These are phyloP conservation scores for Cremastinae sp. DNA, from an alignment of 2,888 invertebrate genomes.

Conservation along the genomic window DNA sequence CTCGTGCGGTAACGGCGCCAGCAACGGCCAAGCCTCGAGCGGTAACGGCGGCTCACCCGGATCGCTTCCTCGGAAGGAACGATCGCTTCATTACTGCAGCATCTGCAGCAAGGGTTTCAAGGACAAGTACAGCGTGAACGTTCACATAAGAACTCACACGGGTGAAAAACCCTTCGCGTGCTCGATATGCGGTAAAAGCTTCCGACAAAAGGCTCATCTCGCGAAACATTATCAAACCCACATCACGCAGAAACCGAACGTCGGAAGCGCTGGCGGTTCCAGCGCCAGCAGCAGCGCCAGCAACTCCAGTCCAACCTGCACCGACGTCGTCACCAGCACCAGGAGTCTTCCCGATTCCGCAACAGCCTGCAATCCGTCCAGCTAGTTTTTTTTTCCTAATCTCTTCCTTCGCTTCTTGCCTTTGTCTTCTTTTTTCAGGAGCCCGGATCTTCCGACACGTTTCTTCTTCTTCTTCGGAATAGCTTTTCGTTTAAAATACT, in stretches of 20 bases:
- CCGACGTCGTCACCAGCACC: slow-evolving; percentile 53
- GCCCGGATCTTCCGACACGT: not conserved
- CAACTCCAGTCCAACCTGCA: slow-evolving; percentile 63
- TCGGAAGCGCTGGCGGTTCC: slow-evolving; percentile 82
- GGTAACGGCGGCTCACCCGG: slow-evolving; percentile 83
- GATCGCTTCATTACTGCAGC: slow-evolving; percentile 94
- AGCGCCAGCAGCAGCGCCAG: slow-evolving; percentile 68
- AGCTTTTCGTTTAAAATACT: too few species aligned
- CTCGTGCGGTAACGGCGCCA: slow-evolving; percentile 70
- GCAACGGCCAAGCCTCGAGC: slow-evolving; percentile 74
- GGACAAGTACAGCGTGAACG: slow-evolving; percentile 98
- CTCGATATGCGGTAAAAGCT: slow-evolving; percentile 95
- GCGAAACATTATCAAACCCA: slow-evolving; percentile 97
- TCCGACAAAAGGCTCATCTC: slow-evolving; percentile 94
- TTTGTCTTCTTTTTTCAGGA: slow-evolving; percentile 3
- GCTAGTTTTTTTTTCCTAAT: slow-evolving; percentile 66
- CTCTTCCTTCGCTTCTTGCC: slow-evolving; percentile 19
- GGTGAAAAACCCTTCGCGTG: slow-evolving; percentile 99
- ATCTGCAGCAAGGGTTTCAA: slow-evolving; percentile 97
- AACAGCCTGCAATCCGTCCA: slow-evolving; percentile 69
- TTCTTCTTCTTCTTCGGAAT: too few species aligned
- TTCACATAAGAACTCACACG: slow-evolving; percentile 98
- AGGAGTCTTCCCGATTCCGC: slow-evolving; percentile 58
- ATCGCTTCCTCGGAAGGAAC: slow-evolving; percentile 90
- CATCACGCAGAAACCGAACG: slow-evolving; percentile 89